These are phyloP conservation scores for Poicephalus meyeri DNA, from an alignment of 2,113 vertebrate genomes.

Conservation along the genomic window DNA sequence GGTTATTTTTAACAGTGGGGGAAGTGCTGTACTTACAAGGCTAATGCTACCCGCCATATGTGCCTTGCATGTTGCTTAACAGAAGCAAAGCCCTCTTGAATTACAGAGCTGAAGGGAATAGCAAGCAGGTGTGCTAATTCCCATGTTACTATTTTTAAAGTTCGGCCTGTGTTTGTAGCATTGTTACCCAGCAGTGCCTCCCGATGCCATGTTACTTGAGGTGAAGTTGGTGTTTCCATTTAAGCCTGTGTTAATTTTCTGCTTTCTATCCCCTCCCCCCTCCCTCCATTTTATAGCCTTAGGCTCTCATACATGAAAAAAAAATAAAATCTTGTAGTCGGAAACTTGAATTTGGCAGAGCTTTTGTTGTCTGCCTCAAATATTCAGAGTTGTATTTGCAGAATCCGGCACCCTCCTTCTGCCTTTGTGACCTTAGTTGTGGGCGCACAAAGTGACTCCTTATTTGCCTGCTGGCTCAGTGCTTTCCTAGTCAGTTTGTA, in stretches of 20 bases:
- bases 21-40: slow-evolving; percentile 38
- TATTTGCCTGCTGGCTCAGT: neutral
- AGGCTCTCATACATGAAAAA: neutral
- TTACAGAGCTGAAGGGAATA: slow-evolving; percentile 19
- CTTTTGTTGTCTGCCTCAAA: neutral
- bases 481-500: neutral
- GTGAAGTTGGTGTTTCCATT: neutral
- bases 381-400: neutral
- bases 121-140: slow-evolving; percentile 26
- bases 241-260: neutral
- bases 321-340: neutral
- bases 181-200: slow-evolving; percentile 12
- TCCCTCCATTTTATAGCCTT: neutral
- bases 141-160: slow-evolving; percentile 38
- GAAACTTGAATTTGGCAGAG: neutral
- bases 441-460: neutral
- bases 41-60: neutral
- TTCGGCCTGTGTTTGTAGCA: neutral
- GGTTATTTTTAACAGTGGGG: slow-evolving; percentile 53
- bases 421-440: neutral
- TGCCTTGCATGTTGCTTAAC: slow-evolving; percentile 18
- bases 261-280: neutral
- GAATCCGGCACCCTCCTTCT: neutral
- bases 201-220: neutral
- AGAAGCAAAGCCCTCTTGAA: neutral